These are phyloP conservation scores for Mus pahari DNA, from an alignment of 2,113 vertebrate species.

Conservation along the genomic window DNA sequence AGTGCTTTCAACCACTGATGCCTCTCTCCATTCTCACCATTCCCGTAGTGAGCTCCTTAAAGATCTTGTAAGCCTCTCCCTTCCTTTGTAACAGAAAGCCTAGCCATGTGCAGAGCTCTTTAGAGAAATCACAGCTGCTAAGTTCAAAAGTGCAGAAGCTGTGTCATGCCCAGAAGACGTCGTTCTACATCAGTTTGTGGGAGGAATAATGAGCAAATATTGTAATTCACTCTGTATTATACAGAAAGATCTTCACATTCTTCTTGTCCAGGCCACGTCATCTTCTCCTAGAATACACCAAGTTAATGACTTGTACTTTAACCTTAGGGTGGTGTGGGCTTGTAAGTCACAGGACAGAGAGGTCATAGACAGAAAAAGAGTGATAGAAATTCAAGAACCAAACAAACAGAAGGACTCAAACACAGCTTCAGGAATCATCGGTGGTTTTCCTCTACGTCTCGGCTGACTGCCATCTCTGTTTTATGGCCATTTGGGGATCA, in stretches of 20 bases:
- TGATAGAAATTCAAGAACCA: rapidly evolving
- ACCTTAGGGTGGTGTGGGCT: neutral
- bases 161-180: neutral
- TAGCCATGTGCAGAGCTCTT: neutral
- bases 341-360: neutral
- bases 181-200: neutral
- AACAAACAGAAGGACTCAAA: neutral
- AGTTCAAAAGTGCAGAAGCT: neutral
- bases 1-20: neutral
- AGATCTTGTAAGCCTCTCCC: neutral
- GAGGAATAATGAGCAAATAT: neutral
- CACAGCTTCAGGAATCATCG: neutral
- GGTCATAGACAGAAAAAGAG: neutral
- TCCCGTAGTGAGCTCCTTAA: neutral
- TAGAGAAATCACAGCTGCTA: neutral
- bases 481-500: slow-evolving; percentile 46
- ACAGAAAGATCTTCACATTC: rapidly evolving
- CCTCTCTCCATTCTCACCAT: neutral
- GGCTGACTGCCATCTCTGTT: neutral
- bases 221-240: neutral
- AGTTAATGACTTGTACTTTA: neutral
- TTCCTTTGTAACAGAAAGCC: neutral
- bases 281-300: neutral
- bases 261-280: rapidly evolving
- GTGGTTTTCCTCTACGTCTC: neutral